Conservation (phyloP, 92 coral and sea anemone genomes). For the Isaurus tuberculatus region DNA sequence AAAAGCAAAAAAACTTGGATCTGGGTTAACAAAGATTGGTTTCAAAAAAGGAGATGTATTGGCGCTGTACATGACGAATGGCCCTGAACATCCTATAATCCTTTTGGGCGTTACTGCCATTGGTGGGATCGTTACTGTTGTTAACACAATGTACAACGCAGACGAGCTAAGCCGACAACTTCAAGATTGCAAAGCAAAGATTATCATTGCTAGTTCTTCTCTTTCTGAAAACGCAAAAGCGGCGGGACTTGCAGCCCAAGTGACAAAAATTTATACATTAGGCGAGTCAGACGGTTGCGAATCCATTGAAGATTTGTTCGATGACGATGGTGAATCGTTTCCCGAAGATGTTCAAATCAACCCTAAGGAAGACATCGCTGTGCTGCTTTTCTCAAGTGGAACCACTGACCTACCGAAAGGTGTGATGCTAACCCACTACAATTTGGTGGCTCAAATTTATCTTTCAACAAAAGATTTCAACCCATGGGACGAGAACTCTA, state of each 20-base stretch:
- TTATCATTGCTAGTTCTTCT: slow-evolving; percentile 65
- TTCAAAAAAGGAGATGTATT: slow-evolving; percentile 83
- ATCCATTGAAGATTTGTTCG: slow-evolving; percentile 64
- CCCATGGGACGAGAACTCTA: slow-evolving; percentile 44
- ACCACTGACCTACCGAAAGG: slow-evolving; percentile 94
- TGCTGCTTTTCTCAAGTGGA: slow-evolving; percentile 89
- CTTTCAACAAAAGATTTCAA: slow-evolving; percentile 50
- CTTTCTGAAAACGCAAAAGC: slow-evolving; percentile 70
- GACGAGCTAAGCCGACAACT: slow-evolving; percentile 78
- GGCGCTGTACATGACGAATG: slow-evolving; percentile 75
- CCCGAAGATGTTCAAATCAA: slow-evolving; percentile 61
- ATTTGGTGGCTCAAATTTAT: slow-evolving; percentile 70
- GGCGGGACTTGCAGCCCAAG: slow-evolving; percentile 59
- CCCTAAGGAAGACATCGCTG: slow-evolving; percentile 80
- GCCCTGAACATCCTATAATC: slow-evolving; percentile 75
- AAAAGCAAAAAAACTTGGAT: slow-evolving; percentile 62
- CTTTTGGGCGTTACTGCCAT: slow-evolving; percentile 68
- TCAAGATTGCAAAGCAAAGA: slow-evolving; percentile 66
- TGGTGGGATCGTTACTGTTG: slow-evolving; percentile 77
- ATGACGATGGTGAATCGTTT: slow-evolving; percentile 67
- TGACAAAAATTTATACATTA: slow-evolving; percentile 70
- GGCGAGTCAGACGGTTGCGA: slow-evolving; percentile 88
- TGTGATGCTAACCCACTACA: slow-evolving; percentile 92
- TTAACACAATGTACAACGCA: slow-evolving; percentile 78
- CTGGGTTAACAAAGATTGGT: slow-evolving; percentile 77